These are phyloP conservation scores for Sympetrum striolatum DNA, from an alignment of 2,888 invertebrate species.

Conservation along the genomic window DNA sequence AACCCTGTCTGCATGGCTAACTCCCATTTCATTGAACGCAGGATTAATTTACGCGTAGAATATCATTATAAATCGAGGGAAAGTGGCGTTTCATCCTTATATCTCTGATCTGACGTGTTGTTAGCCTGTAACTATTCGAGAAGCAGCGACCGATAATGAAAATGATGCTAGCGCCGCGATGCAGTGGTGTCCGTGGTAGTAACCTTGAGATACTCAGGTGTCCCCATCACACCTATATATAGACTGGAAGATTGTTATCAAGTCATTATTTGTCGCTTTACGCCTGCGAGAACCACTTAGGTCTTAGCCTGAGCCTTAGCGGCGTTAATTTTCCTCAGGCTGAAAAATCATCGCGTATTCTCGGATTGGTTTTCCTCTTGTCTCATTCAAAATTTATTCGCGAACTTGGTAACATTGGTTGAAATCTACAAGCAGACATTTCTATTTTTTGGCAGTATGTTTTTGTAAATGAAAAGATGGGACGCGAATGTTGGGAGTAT, in stretches of 20 bases:
- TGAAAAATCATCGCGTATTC: too few species aligned
- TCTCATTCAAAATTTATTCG: too few species aligned
- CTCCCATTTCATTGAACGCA: neutral
- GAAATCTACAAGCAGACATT: too few species aligned
- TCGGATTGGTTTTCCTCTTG: too few species aligned
- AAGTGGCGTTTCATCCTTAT: neutral
- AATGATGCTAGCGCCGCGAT: neutral
- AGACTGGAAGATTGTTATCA: neutral
- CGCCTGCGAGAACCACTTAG: neutral
- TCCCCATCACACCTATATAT: constrained; percentile 11
- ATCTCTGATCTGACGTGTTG: neutral
- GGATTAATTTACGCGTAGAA: neutral
- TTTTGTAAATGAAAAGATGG: too few species aligned
- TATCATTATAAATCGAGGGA: neutral
- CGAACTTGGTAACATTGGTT: too few species aligned
- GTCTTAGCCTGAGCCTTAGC: neutral
- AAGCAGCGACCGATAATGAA: neutral
- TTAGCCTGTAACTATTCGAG: neutral
- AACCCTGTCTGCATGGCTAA: too few species aligned
- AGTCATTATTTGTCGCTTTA: neutral
- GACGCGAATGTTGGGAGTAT: too few species aligned
- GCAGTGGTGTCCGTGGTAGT: neutral
- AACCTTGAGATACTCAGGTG: constrained; percentile 11
- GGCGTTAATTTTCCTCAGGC: neutral
- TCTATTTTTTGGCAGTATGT: too few species aligned